Conservation (phyloP, 2,797 vertebrate species). For the Cynodonichthys magdalenae region DNA sequence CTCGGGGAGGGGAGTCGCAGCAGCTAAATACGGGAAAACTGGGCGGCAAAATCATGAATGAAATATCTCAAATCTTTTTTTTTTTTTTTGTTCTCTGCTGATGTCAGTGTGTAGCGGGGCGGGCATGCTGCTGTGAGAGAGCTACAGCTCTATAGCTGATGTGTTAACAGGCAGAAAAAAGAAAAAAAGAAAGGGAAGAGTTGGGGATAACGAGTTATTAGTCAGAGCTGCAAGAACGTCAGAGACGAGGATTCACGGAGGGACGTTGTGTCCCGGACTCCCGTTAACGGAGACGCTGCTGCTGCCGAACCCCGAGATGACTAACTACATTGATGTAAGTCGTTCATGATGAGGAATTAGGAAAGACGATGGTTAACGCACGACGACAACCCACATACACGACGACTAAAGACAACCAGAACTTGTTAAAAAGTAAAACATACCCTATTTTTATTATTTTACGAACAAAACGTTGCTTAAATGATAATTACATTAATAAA, state of each 20-base stretch:
- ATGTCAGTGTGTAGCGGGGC: constrained; percentile 66
- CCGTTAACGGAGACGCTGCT: constrained; percentile 55
- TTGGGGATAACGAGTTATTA: constrained; percentile 76
- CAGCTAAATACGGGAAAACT: constrained; percentile 44
- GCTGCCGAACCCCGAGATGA: constrained; percentile 68
- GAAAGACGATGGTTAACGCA: constrained; percentile 45
- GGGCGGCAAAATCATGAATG: constrained; percentile 47
- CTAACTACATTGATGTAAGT: constrained; percentile 68
- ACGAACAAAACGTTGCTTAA: no score
- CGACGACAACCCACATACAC: constrained; percentile 23
- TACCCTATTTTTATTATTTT: no score
- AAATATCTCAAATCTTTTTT: constrained; percentile 26
- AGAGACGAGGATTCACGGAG: constrained; percentile 74
- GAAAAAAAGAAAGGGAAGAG: constrained; percentile 51
- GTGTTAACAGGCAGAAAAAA: constrained; percentile 40
- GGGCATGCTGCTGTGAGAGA: constrained; percentile 49
- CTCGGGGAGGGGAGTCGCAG: constrained; percentile 7
- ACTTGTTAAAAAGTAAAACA: neutral
- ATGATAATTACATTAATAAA: neutral
- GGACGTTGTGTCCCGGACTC: constrained; percentile 71
- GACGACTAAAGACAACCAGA: constrained; percentile 1
- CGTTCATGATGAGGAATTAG: constrained; percentile 50
- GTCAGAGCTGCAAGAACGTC: constrained; percentile 81
- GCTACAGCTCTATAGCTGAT: constrained; percentile 25
- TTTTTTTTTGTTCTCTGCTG: constrained; percentile 42